Evolutionary conservation across 1,140 invertebrate genomes (phyloP).

Genomic region (Trichonephila clavata): DNA sequence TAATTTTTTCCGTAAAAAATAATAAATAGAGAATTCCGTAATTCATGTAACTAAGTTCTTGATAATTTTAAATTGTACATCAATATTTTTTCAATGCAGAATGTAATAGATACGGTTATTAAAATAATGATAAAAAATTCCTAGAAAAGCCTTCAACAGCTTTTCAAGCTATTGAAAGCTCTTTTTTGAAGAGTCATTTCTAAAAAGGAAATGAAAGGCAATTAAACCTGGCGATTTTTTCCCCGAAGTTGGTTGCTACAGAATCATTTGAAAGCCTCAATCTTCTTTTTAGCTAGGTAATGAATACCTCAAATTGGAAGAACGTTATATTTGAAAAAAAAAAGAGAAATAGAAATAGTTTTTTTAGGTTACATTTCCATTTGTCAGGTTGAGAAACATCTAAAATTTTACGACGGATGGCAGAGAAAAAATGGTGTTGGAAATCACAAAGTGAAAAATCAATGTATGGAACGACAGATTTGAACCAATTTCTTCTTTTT

Average conservation of each 20-base stretch:
- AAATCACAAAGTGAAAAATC: conserved; percentile 46
- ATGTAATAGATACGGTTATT: neutral
- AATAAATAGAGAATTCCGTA: no score
- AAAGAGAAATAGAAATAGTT: neutral
- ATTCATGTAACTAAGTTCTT: no score
- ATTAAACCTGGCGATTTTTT: neutral
- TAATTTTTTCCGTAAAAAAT: no score
- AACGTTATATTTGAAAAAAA: neutral
- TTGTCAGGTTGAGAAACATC: conserved; percentile 26
- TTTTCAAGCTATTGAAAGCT: neutral
- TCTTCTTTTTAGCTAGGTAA: neutral
- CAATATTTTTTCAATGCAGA: no score
- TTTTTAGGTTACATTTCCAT: conserved; percentile 42
- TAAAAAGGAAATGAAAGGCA: neutral
- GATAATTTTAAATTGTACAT: no score
- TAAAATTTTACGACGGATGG: conserved; percentile 27
- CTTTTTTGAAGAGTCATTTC: neutral
- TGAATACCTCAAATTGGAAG: conserved; percentile 44
- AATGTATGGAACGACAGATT: conserved; percentile 18
- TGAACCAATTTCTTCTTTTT: neutral
- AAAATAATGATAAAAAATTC: neutral
- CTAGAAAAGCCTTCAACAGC: neutral
- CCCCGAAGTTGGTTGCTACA: neutral
- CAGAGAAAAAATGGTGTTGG: neutral
- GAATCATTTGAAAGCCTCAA: neutral